Evolutionary conservation across 2,797 vertebrate genomes (phyloP).

Genomic region (Rachycentron canadum): DNA sequence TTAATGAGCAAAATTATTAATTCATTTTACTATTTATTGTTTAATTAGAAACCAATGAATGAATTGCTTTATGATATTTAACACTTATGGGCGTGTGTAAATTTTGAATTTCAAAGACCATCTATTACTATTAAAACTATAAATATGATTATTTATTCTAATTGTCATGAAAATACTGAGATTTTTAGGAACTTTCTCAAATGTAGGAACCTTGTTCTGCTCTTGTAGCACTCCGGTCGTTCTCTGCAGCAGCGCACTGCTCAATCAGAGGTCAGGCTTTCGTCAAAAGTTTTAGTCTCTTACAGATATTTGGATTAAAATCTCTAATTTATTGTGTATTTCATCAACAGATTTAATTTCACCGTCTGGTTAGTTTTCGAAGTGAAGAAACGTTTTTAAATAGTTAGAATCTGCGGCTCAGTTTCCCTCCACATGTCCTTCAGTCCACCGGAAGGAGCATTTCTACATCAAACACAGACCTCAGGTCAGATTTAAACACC

Average conservation of each 20-base stretch:
- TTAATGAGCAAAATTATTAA: no score
- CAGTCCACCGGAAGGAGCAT: background rate
- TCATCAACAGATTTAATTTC: background rate
- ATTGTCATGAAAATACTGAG: no score
- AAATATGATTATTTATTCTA: background rate
- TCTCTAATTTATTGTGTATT: background rate
- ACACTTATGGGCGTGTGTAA: no score
- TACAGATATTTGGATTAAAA: background rate
- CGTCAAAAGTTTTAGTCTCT: background rate
- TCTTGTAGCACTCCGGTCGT: constrained; percentile 21
- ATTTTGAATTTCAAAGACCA: no score
- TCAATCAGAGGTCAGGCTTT: background rate
- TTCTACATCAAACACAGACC: background rate
- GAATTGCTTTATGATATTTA: no score
- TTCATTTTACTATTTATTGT: no score
- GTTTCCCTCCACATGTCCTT: constrained; percentile 60
- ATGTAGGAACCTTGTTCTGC: background rate
- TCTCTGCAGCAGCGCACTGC: constrained; percentile 1
- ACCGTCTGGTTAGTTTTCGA: background rate
- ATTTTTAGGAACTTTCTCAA: background rate
- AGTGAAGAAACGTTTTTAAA: background rate
- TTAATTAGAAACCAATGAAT: no score
- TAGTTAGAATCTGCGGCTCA: constrained; percentile 1
- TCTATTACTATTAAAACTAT: background rate
- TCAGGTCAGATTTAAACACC: background rate